phyloP scores from a whole-genome alignment of 2,888 invertebrate species.

The Hirtodrosophila cameraria region DNA sequence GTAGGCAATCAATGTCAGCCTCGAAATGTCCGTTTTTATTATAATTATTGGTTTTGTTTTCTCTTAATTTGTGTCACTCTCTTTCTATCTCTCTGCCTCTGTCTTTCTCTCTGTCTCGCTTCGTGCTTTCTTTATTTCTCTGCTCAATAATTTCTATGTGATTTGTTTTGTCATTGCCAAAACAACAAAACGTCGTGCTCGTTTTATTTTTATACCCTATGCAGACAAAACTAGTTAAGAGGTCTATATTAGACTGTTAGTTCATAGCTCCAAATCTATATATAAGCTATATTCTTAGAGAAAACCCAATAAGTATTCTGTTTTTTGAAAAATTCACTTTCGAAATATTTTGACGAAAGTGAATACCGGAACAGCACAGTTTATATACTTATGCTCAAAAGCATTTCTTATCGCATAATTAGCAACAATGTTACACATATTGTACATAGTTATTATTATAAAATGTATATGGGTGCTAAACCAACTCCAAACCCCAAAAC shows the following conservation, averaged over 20 bases:
- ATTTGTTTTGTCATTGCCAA: conserved; percentile 8
- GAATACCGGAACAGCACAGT: too few species aligned
- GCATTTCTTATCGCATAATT: conserved; percentile 27
- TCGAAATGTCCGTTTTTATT: neutral
- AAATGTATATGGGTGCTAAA: neutral
- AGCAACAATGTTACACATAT: conserved; percentile 26
- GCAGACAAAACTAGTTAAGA: neutral
- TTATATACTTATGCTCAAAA: too few species aligned
- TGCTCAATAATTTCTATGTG: conserved; percentile 5
- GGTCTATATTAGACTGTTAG: too few species aligned
- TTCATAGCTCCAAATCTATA: too few species aligned
- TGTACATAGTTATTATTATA: conserved; percentile 9
- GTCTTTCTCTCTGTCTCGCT: neutral
- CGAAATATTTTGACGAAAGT: too few species aligned
- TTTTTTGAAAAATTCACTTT: too few species aligned
- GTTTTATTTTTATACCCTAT: conserved; percentile 22
- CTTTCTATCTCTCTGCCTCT: neutral
- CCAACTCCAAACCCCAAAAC: conserved; percentile 5
- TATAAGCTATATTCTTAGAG: too few species aligned
- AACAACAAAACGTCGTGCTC: neutral
- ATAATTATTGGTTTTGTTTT: conserved; percentile 1
- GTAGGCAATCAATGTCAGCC: conserved; percentile 13
- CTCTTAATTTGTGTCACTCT: neutral
- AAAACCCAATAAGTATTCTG: too few species aligned
- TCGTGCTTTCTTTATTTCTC: neutral